Percentiles rank a stretch among this genome's conserved stretches.
These are phyloP conservation scores for Pica pica DNA, from an alignment of 2,113 vertebrate species.

Conservation along the genomic window DNA sequence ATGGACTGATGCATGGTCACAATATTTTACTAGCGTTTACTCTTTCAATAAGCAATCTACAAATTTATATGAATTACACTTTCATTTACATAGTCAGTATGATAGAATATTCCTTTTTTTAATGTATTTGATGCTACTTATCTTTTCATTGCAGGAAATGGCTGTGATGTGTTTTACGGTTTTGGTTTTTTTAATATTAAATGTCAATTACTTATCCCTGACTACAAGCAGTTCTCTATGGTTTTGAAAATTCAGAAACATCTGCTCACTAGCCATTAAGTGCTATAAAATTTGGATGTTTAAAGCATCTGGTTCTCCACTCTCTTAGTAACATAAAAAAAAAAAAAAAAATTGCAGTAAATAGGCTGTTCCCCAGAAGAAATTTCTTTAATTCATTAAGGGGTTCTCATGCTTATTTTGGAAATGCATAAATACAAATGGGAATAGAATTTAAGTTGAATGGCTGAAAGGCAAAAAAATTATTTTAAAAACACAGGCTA, in stretches of 20 bases:
- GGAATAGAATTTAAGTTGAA: background rate
- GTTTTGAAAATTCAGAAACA: background rate
- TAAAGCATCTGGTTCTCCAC: background rate
- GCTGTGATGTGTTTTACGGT: background rate
- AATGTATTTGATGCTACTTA: background rate
- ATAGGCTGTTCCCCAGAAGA: background rate
- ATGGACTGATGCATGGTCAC: background rate
- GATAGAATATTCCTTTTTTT: background rate
- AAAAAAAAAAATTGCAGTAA: background rate
- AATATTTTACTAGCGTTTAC: background rate
- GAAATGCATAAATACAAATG: background rate
- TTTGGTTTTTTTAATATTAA: background rate
- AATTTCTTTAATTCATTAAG: background rate
- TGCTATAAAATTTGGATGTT: background rate
- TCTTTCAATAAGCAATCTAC: background rate
- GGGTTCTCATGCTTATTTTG: background rate
- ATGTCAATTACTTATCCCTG: background rate
- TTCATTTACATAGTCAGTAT: background rate
- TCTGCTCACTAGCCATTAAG: background rate
- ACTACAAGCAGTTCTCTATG: background rate
- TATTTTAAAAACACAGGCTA: fast-evolving
- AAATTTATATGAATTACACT: background rate
- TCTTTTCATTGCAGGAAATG: background rate
- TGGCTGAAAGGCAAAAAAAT: background rate
- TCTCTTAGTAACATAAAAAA: background rate